Conservation (phyloP, 2,797 vertebrate genomes). For the Pseudotriccus pelzelni region DNA sequence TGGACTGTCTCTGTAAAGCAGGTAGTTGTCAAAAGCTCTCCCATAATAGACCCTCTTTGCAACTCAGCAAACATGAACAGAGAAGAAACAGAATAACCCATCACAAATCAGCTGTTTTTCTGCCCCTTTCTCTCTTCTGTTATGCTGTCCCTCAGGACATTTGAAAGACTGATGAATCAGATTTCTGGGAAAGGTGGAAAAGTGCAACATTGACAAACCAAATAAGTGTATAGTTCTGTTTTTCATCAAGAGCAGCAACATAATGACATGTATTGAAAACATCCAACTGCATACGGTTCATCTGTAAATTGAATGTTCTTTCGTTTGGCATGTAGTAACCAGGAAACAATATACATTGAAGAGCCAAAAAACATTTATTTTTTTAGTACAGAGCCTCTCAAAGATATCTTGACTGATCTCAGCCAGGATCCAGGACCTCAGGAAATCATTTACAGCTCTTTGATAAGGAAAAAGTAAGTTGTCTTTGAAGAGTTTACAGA, state of each 20-base stretch:
- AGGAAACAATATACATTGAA: not conserved
- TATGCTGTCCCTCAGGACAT: not conserved
- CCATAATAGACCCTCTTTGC: not conserved
- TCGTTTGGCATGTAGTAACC: not conserved
- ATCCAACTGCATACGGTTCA: not conserved
- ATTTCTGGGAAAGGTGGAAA: not conserved
- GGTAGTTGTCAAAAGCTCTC: not conserved
- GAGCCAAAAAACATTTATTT: not conserved
- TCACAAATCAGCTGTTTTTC: not conserved
- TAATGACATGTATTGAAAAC: not conserved
- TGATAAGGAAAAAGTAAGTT: not conserved
- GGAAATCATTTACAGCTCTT: not conserved
- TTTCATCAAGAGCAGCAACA: not conserved
- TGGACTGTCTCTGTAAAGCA: not conserved
- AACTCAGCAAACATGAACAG: not conserved
- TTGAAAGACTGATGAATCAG: not conserved
- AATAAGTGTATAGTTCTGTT: not conserved
- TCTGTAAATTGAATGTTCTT: not conserved
- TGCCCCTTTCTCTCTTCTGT: not conserved
- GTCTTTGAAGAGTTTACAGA: not conserved
- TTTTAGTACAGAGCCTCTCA: not conserved
- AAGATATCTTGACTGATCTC: not conserved
- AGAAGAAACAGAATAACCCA: not conserved
- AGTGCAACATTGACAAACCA: not conserved
- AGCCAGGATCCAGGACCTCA: not conserved